Base-by-base conservation (phyloP, 2,797 vertebrate genomes). In the Mormyrops boulengeri region DNA sequence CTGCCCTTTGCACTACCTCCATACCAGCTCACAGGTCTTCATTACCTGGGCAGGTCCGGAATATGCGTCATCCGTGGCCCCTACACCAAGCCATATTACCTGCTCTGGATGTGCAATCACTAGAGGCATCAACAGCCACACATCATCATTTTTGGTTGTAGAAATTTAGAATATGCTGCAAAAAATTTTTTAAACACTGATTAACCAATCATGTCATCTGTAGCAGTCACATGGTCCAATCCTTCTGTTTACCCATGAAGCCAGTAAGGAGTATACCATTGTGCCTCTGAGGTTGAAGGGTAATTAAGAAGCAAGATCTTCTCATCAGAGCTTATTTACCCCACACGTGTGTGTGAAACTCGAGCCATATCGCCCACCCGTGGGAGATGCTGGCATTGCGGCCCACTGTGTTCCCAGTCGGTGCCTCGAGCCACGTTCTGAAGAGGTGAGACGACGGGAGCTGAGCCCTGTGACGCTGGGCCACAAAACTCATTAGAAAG, bases 401-500 rank as follows among this genome's bases (percentile, higher is more conserved):
- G 47, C 26, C 26, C 85, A 30, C 17, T 44, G 85, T 19, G 52
- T 8, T 34, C 30, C n/a, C 49, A 34, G 44, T 87, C 14, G 26
- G 0, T 30, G 85, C 85, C 85, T 38, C 1, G 30, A 38, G 85
- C 52, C 85, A 1, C 34, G 17, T 2, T 87, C 52, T n/a, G 53
- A 53, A 53, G 17, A 52, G 44, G 53, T 47, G 17, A 57, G 82
- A 47, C 7, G 14, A 69, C 0, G 84, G 11, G 44, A 30, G 57
- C 57, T 0, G 2, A 62, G 62, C 87, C 62, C 22, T 8, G 44
- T 89, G 89, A 90, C 57, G 89, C 90, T 85, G 66, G 62, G 77
- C 84, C 87, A 55, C 8, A 66, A 91, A 92, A 91, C 92, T 93
- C 92, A 93, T 93, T 92, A 93, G 86, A 90, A 91, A 91, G 82